phyloP scores from a whole-genome alignment of 2,113 vertebrate genomes.

The Irena cyanogastra region DNA sequence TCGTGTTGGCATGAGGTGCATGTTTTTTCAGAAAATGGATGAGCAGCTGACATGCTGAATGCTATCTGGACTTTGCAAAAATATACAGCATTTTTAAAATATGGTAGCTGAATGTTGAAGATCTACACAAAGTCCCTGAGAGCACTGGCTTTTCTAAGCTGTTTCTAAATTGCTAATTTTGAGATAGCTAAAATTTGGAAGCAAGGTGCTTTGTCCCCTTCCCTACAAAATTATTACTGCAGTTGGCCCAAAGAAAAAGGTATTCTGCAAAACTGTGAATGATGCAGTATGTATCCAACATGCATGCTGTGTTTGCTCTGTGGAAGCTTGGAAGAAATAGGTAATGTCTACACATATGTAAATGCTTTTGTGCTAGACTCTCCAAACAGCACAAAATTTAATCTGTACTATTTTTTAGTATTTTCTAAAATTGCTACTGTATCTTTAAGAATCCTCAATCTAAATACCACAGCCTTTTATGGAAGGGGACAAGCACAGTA shows the following conservation, averaged over 20 bases:
- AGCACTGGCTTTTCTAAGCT: background rate
- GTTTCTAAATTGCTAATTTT: background rate
- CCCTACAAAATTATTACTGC: background rate
- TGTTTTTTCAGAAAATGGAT: background rate
- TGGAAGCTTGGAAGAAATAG: background rate
- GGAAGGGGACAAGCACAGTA: constrained; percentile 51
- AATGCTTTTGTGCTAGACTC: background rate
- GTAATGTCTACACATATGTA: background rate
- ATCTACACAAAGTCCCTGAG: background rate
- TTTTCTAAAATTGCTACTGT: constrained; percentile 26
- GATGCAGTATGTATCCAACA: background rate
- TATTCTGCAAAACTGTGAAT: background rate
- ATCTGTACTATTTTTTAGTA: background rate
- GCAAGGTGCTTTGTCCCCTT: background rate
- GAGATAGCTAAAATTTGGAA: background rate
- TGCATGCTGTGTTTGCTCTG: fast-evolving
- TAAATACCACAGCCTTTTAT: constrained; percentile 75
- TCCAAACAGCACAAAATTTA: background rate
- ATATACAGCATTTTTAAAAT: background rate
- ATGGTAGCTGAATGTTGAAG: background rate
- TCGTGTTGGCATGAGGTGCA: background rate
- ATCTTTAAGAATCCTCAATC: constrained; percentile 66
- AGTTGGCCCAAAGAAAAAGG: background rate
- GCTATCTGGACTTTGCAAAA: background rate
- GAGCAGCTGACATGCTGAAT: background rate